Evolutionary conservation across 1,140 invertebrate genomes (phyloP), one percentile per base, ranked within the genome.

Genomic region (Caenorhabditis remanei): DNA sequence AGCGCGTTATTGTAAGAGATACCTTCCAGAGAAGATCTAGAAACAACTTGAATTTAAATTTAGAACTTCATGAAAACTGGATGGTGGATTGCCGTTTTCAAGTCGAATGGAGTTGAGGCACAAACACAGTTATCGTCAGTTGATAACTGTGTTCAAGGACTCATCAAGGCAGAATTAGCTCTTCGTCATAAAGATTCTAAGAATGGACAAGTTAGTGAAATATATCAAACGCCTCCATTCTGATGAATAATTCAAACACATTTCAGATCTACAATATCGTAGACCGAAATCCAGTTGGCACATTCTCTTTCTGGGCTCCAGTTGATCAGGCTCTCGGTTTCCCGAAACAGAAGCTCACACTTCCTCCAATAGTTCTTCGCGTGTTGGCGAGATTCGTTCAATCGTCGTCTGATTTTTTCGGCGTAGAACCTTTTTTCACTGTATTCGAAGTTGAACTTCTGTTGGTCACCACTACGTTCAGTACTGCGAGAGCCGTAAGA

Each of bases 221-320:
- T 32, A 32, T 32, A 32, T 32, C 0, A 32, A 32, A 32, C 32
- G 32, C 32, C 32, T 32, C 32, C 32, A 32, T 32, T 32, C 32
- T 32, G 9, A 58, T n/a, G 16, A 13, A 11, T 5, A 16, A 46
- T n/a, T 46, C 11, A 53, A 11, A 40, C 41, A 71, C 19, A 16
- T 71, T 71, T 19, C 71, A 50, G 71, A 50, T 53, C 71, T 79
- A 79, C n/a, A n/a, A 79, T n/a, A 79, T 79, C 6, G 24, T 79
- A 21, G 71, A 79, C n/a, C 13, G 40, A 11, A 1, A 48, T 0
- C 46, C n/a, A 13, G 16, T n/a, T 13, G 71, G 71, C 11, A 79
- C 71, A 7, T 79, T 79, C 46, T 79, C 71, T 0, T 79, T 79
- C 71, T 79, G 71, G 71, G 11, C 43, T 24, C 71, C 43, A 6